Evolutionary conservation across 2,113 vertebrate species (phyloP).

Genomic region (Triplophysa tibetana): DNA sequence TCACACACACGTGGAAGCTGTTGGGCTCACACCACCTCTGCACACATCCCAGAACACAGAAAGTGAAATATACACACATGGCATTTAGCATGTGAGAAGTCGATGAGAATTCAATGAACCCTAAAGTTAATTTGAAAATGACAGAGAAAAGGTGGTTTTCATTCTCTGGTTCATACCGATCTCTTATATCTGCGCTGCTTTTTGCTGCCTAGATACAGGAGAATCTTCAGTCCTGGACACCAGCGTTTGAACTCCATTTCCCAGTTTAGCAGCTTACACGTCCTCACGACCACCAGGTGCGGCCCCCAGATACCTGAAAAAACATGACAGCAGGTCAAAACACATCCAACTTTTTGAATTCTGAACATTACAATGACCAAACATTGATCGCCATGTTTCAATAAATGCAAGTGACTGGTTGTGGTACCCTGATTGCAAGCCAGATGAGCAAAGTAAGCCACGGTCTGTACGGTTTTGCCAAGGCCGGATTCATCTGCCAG

Average conservation of each 20-base stretch:
- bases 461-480: constrained; percentile 90
- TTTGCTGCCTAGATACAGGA: constrained; percentile 85
- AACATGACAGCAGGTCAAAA: constrained; percentile 4
- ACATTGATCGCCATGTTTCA: neutral
- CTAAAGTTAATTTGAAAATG: neutral
- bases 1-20: constrained; percentile 88
- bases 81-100: too few relatives aligned
- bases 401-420: neutral
- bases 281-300: constrained; percentile 87
- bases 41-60: constrained; percentile 9
- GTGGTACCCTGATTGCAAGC: constrained; percentile 84
- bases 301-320: constrained; percentile 87
- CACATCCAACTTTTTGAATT: neutral
- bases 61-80: neutral
- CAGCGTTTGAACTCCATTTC: constrained; percentile 91
- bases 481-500: constrained; percentile 87
- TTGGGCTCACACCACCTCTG: constrained; percentile 86
- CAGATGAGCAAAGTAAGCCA: constrained; percentile 89
- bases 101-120: neutral
- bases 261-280: constrained; percentile 87
- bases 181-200: constrained; percentile 82
- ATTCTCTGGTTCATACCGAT: constrained; percentile 74
- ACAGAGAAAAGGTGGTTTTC: neutral
- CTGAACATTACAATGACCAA: neutral
- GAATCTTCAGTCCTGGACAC: constrained; percentile 89